Evolutionary conservation across 2,888 invertebrate species (phyloP), one percentile per base, ranked within the genome.

Genomic region (Sinopyrophorus schimmeli): DNA sequence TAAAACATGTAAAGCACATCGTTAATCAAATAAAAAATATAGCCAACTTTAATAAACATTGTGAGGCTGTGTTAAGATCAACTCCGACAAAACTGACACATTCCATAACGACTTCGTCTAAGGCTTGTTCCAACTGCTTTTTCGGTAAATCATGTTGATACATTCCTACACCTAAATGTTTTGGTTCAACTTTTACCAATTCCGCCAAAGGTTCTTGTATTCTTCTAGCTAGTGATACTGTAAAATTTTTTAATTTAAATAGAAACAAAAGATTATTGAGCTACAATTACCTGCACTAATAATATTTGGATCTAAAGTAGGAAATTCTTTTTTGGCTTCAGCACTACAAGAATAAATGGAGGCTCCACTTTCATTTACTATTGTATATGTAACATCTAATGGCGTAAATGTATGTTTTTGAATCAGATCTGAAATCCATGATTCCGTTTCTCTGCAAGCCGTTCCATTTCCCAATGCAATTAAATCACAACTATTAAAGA

Each of bases 11-110:
- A n/a, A n/a, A n/a, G n/a, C n/a, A n/a, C n/a, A 9, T 15, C 11
- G 6, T 5, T 24, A 10, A 6, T 32, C 15, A 7, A 41, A 40
- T 31, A 21, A 37, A 5, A 14, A 26, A 20, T 23, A 23, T n/a
- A 14, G 60, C 68, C 63, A 71, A 88, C 89, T 84, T 86, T 2
- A 96, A 74, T 49, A 95, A 80, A 60, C 86, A 85, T 39, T 85
- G 80, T 10, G 92, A 91, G 1, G 92, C 87, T 0, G 89, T 89
- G 67, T 96, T 96, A 5, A 95, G 72, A 68, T 96, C 93, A 0
- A 93, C 92, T 0, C 96, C 96, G 0, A 94, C 92, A 72, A 91
- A 89, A 73, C 93, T 94, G 10, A 95, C 95, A 61, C 92, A 89
- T 67, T 94, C 93, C 30, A 87, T 86, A 0, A 96, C 87, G 0